Percentiles rank a stretch among this genome's conserved stretches.
Evolutionary conservation across 2,113 vertebrate species (phyloP).

Genomic region (Pheucticus melanocephalus): DNA sequence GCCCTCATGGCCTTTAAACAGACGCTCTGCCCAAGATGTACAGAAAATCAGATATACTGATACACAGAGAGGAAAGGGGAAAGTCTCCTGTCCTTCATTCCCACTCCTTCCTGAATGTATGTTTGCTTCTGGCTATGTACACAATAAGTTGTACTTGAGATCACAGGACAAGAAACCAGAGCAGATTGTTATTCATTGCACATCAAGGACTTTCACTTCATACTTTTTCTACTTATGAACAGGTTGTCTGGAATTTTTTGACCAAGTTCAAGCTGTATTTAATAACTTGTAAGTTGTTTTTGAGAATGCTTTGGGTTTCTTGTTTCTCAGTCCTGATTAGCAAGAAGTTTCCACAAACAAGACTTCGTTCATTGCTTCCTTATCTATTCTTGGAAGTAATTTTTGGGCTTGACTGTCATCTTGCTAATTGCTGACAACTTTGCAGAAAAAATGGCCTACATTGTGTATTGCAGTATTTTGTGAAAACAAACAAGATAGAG

Average conservation of each 20-base stretch:
- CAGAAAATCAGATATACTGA: background rate
- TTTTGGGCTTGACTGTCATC: background rate
- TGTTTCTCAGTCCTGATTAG: background rate
- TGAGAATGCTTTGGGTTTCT: background rate
- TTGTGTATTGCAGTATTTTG: accelerated
- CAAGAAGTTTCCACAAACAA: background rate
- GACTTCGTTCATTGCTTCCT: background rate
- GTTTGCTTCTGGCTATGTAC: background rate
- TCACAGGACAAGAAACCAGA: background rate
- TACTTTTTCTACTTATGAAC: background rate
- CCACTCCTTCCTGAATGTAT: background rate
- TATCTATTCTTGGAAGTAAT: background rate
- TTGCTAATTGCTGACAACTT: background rate
- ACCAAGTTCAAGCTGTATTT: background rate
- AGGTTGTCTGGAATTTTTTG: background rate
- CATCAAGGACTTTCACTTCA: background rate
- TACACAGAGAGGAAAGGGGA: background rate
- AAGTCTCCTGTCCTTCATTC: background rate
- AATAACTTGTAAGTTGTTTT: background rate
- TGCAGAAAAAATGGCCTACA: background rate
- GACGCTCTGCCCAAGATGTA: background rate
- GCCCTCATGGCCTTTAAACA: background rate
- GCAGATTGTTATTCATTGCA: background rate
- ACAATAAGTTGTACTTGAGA: background rate
- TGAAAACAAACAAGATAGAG: background rate